Evolutionary conservation across 2,888 invertebrate genomes (phyloP).

Genomic region (Bhutanitis thaidina): DNA sequence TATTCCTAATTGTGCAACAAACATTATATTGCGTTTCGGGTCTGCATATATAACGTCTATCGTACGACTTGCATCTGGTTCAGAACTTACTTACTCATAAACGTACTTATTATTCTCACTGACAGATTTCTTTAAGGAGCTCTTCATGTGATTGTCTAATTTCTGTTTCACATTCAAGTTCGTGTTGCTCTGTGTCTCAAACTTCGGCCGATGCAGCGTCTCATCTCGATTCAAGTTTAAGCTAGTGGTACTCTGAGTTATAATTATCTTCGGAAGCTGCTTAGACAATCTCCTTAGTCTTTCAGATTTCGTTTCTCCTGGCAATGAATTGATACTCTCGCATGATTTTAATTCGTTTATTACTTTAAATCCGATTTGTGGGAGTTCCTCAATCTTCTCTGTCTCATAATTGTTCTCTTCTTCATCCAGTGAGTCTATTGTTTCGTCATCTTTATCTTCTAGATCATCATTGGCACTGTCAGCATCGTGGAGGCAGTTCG

Average conservation of each 20-base stretch:
- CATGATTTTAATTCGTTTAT: constrained; percentile 51
- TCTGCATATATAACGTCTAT: no score
- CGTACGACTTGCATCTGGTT: no score
- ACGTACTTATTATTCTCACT: constrained; percentile 3
- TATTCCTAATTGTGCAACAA: no score
- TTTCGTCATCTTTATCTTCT: constrained; percentile 41
- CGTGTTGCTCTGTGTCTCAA: constrained; percentile 19
- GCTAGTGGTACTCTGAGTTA: constrained; percentile 61
- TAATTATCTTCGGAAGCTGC: constrained; percentile 64
- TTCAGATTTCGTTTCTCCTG: constrained; percentile 48
- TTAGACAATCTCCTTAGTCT: constrained; percentile 58
- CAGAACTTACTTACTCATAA: constrained; percentile 15
- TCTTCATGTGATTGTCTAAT: constrained; percentile 22
- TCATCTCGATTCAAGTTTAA: constrained; percentile 35
- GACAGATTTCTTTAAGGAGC: constrained; percentile 23
- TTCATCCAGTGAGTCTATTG: constrained; percentile 33
- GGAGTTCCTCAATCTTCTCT: constrained; percentile 18
- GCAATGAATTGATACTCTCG: constrained; percentile 43
- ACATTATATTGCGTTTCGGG: no score
- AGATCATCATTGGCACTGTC: constrained; percentile 17
- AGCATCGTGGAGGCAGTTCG: constrained; percentile 24
- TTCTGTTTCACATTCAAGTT: constrained; percentile 38
- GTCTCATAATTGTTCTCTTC: neutral
- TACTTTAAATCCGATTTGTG: constrained; percentile 40
- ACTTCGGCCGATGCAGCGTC: neutral